Evolutionary conservation across 2,797 vertebrate genomes (phyloP).

Genomic region (Sebastes vulpes): DNA sequence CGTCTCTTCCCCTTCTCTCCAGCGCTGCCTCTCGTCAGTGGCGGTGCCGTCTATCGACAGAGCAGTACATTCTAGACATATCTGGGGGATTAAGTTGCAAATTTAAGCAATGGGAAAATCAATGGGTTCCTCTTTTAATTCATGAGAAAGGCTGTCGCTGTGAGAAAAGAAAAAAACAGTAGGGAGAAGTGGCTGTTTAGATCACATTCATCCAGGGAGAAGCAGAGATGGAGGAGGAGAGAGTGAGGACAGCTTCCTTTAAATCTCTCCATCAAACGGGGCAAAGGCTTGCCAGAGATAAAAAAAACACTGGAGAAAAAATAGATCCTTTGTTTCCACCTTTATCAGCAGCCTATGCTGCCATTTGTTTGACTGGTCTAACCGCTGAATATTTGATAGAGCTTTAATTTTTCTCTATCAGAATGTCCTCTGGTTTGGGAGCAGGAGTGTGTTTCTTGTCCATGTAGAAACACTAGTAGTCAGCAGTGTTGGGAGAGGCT

Average conservation of each 20-base stretch:
- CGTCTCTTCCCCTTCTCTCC: slow-evolving; percentile 43
- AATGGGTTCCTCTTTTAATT: slow-evolving; percentile 86
- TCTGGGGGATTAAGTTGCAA: slow-evolving; percentile 85
- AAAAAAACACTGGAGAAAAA: slow-evolving; percentile 40
- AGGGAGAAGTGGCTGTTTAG: slow-evolving; percentile 71
- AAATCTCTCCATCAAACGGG: slow-evolving; percentile 77
- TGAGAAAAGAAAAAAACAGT: slow-evolving; percentile 31
- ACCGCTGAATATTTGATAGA: slow-evolving; percentile 14
- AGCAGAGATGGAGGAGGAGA: slow-evolving; percentile 50
- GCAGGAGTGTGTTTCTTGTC: slow-evolving; percentile 39
- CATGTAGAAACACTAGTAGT: slow-evolving; percentile 59
- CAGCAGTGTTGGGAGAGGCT: slow-evolving; percentile 64
- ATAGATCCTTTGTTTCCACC: slow-evolving; percentile 45
- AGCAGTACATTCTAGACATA: slow-evolving; percentile 80
- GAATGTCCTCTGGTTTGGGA: slow-evolving; percentile 25
- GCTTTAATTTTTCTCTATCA: slow-evolving; percentile 32
- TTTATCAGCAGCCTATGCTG: slow-evolving; percentile 25
- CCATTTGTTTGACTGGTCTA: slow-evolving; percentile 12
- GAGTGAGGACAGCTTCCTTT: slow-evolving; percentile 60
- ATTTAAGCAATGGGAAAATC: slow-evolving; percentile 87
- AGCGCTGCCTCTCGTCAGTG: slow-evolving; percentile 45
- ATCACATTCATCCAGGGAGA: slow-evolving; percentile 74
- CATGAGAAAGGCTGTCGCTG: slow-evolving; percentile 83
- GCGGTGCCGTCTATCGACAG: slow-evolving; percentile 77
- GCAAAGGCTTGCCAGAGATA: slow-evolving; percentile 50